A percentile compares a stretch with the other conserved stretches of the same genome.
These are phyloP conservation scores for Machimus rusticus DNA, from an alignment of 2,888 invertebrate species.

Conservation along the genomic window DNA sequence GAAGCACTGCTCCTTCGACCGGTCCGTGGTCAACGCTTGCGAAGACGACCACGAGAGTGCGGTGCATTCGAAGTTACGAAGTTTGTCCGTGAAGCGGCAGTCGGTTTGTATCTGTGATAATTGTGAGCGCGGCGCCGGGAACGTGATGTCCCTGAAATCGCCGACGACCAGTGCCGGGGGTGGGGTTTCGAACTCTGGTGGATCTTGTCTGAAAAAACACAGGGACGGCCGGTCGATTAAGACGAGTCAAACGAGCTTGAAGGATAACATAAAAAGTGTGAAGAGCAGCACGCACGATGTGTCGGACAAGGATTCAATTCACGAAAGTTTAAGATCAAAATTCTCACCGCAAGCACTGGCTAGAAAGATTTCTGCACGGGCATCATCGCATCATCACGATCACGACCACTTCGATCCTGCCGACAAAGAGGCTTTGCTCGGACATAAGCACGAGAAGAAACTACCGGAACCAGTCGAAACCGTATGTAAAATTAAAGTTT, in stretches of 20 bases:
- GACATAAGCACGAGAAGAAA: constrained; percentile 51
- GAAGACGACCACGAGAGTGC: constrained; percentile 24
- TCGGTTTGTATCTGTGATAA: constrained; percentile 51
- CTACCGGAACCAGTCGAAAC: constrained; percentile 55
- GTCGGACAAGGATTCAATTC: constrained; percentile 47
- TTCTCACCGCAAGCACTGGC: constrained; percentile 53
- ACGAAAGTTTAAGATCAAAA: constrained; percentile 52
- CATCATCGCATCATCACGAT: constrained; percentile 50
- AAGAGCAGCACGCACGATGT: constrained; percentile 46
- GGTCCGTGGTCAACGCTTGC: neutral
- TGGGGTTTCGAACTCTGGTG: constrained; percentile 36
- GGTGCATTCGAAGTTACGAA: constrained; percentile 46
- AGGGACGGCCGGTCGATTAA: constrained; percentile 42
- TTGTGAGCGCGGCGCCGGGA: constrained; percentile 49
- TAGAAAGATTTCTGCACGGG: constrained; percentile 51
- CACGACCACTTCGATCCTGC: constrained; percentile 49
- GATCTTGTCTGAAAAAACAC: constrained; percentile 1
- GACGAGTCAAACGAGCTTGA: constrained; percentile 51
- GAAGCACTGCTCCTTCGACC: constrained; percentile 52
- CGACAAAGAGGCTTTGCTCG: constrained; percentile 52
- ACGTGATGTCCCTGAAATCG: constrained; percentile 44
- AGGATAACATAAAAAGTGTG: constrained; percentile 49
- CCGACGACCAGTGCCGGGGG: constrained; percentile 44
- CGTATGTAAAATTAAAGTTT: constrained; percentile 48
- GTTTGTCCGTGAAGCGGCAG: constrained; percentile 47